Conservation (phyloP, 1,140 invertebrate species). For the Archivesica marissinica region DNA sequence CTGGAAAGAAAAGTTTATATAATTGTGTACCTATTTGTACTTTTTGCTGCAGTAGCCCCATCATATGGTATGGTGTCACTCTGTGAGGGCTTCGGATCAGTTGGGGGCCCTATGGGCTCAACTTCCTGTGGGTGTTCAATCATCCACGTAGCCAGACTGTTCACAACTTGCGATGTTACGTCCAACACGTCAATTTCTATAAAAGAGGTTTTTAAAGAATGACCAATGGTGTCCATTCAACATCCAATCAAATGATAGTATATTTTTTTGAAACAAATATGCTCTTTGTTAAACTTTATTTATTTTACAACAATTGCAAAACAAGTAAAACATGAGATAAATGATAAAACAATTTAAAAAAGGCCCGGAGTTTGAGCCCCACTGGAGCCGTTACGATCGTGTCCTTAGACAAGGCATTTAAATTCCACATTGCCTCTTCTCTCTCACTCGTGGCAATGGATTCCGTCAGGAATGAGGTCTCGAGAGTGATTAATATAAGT, state of each 20-base stretch:
- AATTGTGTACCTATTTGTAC: constrained; percentile 52
- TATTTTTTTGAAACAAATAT: neutral
- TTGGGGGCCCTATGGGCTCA: neutral
- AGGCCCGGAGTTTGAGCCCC: neutral
- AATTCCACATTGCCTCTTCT: neutral
- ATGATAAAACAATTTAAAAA: too few relatives aligned
- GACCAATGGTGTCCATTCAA: too few relatives aligned
- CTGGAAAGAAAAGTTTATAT: too few relatives aligned
- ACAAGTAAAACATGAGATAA: too few relatives aligned
- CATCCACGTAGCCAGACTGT: constrained; percentile 89
- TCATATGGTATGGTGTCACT: constrained; percentile 19
- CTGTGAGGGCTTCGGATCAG: constrained; percentile 24
- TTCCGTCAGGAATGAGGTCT: neutral
- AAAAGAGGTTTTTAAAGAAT: too few relatives aligned
- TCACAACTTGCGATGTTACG: constrained; percentile 86
- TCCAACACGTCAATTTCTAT: constrained; percentile 85
- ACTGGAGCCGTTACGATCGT: neutral
- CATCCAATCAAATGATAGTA: too few relatives aligned
- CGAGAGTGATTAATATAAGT: neutral
- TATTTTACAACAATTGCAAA: too few relatives aligned
- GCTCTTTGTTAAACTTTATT: too few relatives aligned
- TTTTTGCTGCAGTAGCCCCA: constrained; percentile 27
- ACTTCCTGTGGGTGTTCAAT: constrained; percentile 86
- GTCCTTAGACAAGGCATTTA: neutral
- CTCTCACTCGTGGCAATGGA: neutral